Base-by-base conservation (phyloP, 2,797 vertebrate genomes). In the Clarias pachynema region DNA sequence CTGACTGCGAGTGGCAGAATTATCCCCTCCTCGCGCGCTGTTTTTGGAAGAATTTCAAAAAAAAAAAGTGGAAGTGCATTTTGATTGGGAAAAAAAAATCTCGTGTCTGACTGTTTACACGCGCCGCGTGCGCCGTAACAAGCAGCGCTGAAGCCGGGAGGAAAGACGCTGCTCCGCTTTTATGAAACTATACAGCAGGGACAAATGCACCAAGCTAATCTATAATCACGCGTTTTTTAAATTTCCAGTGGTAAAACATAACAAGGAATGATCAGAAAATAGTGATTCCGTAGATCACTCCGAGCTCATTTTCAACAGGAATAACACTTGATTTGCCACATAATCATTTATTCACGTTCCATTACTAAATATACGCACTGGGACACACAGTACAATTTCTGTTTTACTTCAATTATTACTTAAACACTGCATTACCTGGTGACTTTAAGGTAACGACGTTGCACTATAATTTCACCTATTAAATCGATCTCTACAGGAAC, bases 31-130 rank as follows among this genome's bases (percentile, higher is more conserved):
- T 93, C 92, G 93, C 91, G 91, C 89, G 94, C 95, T 95, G 95
- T 97, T 96, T 97, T 96, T 96, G 96, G 96, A 97, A 96, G 95
- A 95, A 96, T 97, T 96, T 96, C 93, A 96, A 74, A 74, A 74
- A 72, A 62, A 96, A 96, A 95, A 96, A 94, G 95, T 94, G 96
- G 94, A 96, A 96, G 95, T 95, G 96, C 95, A 96, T 97, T 96
- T 96, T 96, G 95, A 96, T 96, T 96, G 96, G 96, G 95, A 96
- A 96, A 96, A 84, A 96, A 95, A 96, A 95, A 96, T 96, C 96
- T 97, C 96, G 96, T 96, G 96, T 96, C 94, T 95, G 96, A 95
- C 94, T 97, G 97, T 97, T 97, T 97, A 97, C 97, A 97, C 96
- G 96, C 95, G 93, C 95, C 94, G 95, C 96, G 96, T 96, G 96